These are phyloP conservation scores for Dinothrombium tinctorium DNA, from an alignment of 1,140 invertebrate genomes.

Conservation along the genomic window DNA sequence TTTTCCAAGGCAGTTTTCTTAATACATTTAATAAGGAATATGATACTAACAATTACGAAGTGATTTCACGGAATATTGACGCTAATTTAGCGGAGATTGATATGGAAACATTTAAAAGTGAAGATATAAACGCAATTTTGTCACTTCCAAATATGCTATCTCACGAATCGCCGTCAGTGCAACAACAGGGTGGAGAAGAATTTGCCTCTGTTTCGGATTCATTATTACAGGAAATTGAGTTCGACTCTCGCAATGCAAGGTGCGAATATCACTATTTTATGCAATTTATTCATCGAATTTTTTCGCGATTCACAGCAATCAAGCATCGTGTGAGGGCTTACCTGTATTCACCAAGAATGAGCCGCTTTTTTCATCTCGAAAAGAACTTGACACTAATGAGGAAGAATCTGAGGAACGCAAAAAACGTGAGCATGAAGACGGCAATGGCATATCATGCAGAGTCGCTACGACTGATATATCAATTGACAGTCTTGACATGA, in stretches of 20 bases:
- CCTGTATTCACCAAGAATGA: too few relatives aligned
- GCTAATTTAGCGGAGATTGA: slow-evolving; percentile 77
- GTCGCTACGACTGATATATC: slow-evolving; percentile 23
- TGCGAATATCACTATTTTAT: too few relatives aligned
- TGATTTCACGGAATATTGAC: slow-evolving; percentile 59
- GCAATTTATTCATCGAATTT: not conserved
- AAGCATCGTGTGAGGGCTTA: too few relatives aligned
- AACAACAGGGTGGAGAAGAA: slow-evolving; percentile 37
- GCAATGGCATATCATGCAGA: too few relatives aligned
- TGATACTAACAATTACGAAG: too few relatives aligned
- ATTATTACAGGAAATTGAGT: slow-evolving; percentile 47
- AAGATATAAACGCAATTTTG: slow-evolving; percentile 59
- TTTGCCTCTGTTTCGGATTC: slow-evolving; percentile 54
- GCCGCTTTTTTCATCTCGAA: too few relatives aligned
- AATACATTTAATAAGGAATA: too few relatives aligned
- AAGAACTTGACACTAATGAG: too few relatives aligned
- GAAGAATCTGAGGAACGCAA: too few relatives aligned
- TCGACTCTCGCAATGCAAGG: not conserved
- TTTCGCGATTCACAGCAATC: too few relatives aligned
- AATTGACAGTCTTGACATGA: slow-evolving; percentile 73
- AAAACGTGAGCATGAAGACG: too few relatives aligned
- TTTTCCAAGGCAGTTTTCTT: too few relatives aligned
- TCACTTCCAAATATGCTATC: slow-evolving; percentile 13
- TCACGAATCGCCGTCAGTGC: slow-evolving; percentile 12
- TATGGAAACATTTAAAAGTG: slow-evolving; percentile 71